A percentile compares a stretch with the other conserved stretches of the same genome.
phyloP scores from a whole-genome alignment of 1,140 invertebrate genomes.

The Yoshiicerus persimilis region DNA sequence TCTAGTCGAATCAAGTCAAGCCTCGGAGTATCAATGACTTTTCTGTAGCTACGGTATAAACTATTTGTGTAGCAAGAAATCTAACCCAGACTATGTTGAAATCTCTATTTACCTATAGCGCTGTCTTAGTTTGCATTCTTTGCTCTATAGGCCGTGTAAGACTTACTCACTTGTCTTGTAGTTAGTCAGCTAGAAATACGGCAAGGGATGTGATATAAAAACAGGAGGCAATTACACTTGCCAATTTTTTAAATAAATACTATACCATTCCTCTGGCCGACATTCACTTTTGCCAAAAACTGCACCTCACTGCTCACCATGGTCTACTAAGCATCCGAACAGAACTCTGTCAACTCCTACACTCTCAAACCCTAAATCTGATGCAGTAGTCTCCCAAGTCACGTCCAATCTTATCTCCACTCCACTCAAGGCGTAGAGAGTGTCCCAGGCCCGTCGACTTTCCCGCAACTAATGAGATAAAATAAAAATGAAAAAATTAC shows the following conservation, averaged over 20 bases:
- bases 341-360: background rate
- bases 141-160: background rate
- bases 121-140: no score
- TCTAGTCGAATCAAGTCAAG: background rate
- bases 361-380: background rate
- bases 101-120: no score
- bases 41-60: background rate
- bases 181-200: background rate
- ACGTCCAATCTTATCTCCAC: background rate
- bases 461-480: background rate
- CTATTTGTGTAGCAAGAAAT: no score
- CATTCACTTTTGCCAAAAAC: slow-evolving; percentile 11
- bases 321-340: background rate
- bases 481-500: no score
- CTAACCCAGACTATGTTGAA: no score
- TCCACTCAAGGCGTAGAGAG: no score
- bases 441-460: no score
- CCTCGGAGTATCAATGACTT: background rate
- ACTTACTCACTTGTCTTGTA: background rate
- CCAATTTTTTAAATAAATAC: slow-evolving; percentile 4
- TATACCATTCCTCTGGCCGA: background rate
- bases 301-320: background rate
- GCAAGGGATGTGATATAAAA: background rate
- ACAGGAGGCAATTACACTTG: slow-evolving; percentile 21
- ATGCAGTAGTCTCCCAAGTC: background rate